Evolutionary conservation across 2,113 vertebrate genomes (phyloP), one percentile per base, ranked within the genome.

Genomic region (Herpetotheres cachinnans): DNA sequence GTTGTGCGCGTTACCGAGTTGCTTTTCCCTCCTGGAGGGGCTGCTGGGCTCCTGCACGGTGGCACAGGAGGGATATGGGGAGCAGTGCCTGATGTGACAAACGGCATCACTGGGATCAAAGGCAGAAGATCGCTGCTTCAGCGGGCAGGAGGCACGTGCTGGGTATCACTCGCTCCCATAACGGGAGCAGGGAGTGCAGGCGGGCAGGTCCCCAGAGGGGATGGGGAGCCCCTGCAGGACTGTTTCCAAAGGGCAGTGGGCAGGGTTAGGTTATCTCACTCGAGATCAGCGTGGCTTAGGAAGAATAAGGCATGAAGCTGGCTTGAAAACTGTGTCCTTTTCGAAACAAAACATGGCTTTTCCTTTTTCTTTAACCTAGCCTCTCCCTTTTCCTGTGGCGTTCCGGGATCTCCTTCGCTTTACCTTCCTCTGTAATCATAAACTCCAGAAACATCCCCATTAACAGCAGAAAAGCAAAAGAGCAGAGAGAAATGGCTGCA

Each of bases 1-100:
- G 85, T 58, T 36, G 54, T 0, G 1, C 9, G 0, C 9, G 10
- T 65, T 58, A 27, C 30, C 0, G 1, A 25, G 67, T 54, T 86
- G 47, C 16, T 74, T 62, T 67, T 91, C 34, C 56, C 34, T 84
- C 69, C 25, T 0, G 5, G 26, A 29, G n/a, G 21, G 17, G 24
- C 70, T 62, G 16, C 52, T 50, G 29, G 26, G 58, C 20, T 70
- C 24, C 55, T 70, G 34, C 1, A 1, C 3, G 11, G 50, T 65
- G 50, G n/a, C 78, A 79, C 54, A 26, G 66, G 55, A 87, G 49
- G 62, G 54, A 42, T 29, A 6, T 1, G 18, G 47, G 22, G 40
- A 36, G 14, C 69, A 54, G 58, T 8, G 34, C 63, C 34, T 34
- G 26, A 14, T 42, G 59, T n/a, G 50, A 25, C 24, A 27, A 42